Evolutionary conservation across 1,140 invertebrate genomes (phyloP), one percentile per base, ranked within the genome.

Genomic region (Phymorhynchus buccinoides): DNA sequence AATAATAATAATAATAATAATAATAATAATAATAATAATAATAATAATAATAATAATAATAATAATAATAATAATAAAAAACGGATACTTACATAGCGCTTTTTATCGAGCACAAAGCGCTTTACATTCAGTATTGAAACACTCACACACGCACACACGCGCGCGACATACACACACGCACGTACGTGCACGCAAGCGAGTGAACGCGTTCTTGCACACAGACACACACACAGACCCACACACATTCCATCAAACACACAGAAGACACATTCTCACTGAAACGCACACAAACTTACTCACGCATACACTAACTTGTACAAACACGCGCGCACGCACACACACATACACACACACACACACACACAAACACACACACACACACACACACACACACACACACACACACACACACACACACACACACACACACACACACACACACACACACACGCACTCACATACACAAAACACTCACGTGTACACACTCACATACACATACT

Each of bases 401-500:
- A 62, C 56, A 9, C 22, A 62, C 56, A 9, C 56, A 22, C 56
- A 9, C 56, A 62, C 56, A 0, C 22, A 62, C 56, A 9, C 22
- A 62, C 56, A 14, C 56, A 62, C 56, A 62, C 14, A 62, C 56
- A 62, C 56, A 62, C 56, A 62, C 14, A 62, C 56, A 62, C 56
- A 62, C 14, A 62, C 56, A 9, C 14, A 62, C 56, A 62, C 14
- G n/a, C 56, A 9, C 14, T 27, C 56, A 62, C 14, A 62, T 27
- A 9, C 56, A 62, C 56, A n/a, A n/a, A n/a, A 62, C 56, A 9
- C 56, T 1, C 56, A 62, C 56, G n/a, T 27, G 2, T 27, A 62
- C 56, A 9, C 56, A 62, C 80, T 0, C 80, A 81, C 42, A 35
- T n/a, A 62, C 80, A 32, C 52, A 81, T 3, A 62, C 80, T 62